These are phyloP conservation scores for Mus pahari DNA, from an alignment of 2,113 vertebrate species.

Conservation along the genomic window DNA sequence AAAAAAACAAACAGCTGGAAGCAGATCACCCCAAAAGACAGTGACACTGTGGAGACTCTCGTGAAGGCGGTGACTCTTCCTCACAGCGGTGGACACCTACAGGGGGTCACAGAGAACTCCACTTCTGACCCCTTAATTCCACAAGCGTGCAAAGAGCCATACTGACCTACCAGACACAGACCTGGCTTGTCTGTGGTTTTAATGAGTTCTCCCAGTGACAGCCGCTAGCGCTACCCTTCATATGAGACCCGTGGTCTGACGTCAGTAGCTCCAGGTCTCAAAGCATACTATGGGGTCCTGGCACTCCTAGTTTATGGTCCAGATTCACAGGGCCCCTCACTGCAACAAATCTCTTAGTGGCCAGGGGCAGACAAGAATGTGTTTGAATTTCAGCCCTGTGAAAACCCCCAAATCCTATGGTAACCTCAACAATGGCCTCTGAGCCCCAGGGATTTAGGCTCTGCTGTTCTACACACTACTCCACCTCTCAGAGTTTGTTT, in stretches of 20 bases:
- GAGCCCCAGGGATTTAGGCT: background rate
- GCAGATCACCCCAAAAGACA: too few species aligned
- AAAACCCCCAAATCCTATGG: background rate
- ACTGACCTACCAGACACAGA: background rate
- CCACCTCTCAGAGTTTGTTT: background rate
- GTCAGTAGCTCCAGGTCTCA: background rate
- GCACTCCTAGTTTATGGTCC: too few species aligned
- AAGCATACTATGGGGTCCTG: background rate
- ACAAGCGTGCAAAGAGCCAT: background rate
- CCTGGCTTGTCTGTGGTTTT: background rate
- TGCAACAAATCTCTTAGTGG: background rate
- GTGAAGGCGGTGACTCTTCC: background rate
- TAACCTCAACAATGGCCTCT: too few species aligned
- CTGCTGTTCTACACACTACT: accelerated
- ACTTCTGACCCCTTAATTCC: background rate
- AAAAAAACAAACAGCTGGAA: background rate
- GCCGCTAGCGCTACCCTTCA: background rate
- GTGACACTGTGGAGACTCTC: background rate
- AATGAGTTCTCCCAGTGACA: background rate
- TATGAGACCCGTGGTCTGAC: background rate
- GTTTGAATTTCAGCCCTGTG: too few species aligned
- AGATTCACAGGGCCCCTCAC: background rate
- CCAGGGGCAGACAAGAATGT: too few species aligned
- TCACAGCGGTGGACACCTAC: background rate
- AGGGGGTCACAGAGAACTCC: background rate